Evolutionary conservation across 2,888 invertebrate species (phyloP).

Genomic region (Patella depressa): DNA sequence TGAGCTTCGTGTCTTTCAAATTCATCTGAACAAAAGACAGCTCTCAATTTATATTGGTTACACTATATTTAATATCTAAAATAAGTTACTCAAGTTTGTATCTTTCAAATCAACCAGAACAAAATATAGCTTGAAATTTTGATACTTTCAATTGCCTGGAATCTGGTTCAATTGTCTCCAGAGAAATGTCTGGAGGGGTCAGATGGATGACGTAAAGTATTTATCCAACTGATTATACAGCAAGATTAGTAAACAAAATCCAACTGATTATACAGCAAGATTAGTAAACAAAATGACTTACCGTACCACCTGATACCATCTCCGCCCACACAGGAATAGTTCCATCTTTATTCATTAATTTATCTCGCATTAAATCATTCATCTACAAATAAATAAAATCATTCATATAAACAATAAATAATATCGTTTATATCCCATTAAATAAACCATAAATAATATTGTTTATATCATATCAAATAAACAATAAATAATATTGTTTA

Average conservation of each 20-base stretch:
- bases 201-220: too few relatives aligned
- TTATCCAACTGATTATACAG: neutral
- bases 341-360: constrained; percentile 82
- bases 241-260: neutral
- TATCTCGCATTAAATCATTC: constrained; percentile 96
- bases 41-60: too few relatives aligned
- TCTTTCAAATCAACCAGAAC: too few relatives aligned
- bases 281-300: constrained; percentile 76
- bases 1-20: too few relatives aligned
- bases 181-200: too few relatives aligned
- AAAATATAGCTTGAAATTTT: too few relatives aligned
- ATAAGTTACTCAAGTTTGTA: too few relatives aligned
- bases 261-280: neutral
- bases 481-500: constrained; percentile 71
- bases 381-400: constrained; percentile 83
- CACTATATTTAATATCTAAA: too few relatives aligned
- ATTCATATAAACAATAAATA: constrained; percentile 76
- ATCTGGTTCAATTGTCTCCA: too few relatives aligned
- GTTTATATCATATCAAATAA: neutral
- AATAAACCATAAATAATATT: neutral
- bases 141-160: too few relatives aligned
- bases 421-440: constrained; percentile 78
- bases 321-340: constrained; percentile 87
- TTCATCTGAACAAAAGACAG: too few relatives aligned
- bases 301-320: constrained; percentile 91